These are phyloP conservation scores for Atrichornis clamosus DNA, from an alignment of 2,113 vertebrate genomes.

Conservation along the genomic window DNA sequence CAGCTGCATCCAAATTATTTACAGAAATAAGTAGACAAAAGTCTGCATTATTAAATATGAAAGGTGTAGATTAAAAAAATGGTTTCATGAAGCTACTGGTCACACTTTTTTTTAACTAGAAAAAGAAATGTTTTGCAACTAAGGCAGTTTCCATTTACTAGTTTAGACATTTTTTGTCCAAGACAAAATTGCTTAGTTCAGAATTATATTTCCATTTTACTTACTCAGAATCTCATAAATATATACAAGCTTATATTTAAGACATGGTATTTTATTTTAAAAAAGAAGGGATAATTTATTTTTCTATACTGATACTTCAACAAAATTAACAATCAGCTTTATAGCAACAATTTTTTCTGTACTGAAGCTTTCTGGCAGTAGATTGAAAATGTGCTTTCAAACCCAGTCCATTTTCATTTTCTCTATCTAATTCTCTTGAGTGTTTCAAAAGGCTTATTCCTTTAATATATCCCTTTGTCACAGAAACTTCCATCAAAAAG, in stretches of 20 bases:
- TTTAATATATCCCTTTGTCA: background rate
- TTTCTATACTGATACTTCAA: background rate
- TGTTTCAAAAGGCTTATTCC: background rate
- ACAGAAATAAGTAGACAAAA: slow-evolving; percentile 29
- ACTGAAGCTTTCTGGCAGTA: background rate
- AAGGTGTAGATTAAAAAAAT: background rate
- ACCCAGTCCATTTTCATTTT: background rate
- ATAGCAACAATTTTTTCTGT: background rate
- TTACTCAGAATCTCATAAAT: background rate
- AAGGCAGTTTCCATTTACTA: background rate
- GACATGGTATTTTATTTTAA: background rate
- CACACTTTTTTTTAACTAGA: background rate
- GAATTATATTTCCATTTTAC: background rate
- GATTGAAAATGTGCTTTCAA: background rate
- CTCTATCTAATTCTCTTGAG: background rate
- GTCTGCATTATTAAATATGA: slow-evolving; percentile 39
- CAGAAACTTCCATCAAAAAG: background rate
- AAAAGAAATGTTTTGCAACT: background rate
- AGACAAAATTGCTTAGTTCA: background rate
- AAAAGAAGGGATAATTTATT: background rate
- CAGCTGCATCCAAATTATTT: slow-evolving; percentile 42
- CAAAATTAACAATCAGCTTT: background rate
- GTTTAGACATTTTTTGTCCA: background rate
- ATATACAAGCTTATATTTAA: background rate
- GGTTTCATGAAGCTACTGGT: background rate